phyloP scores from a whole-genome alignment of 2,113 vertebrate genomes.

The Rissa tridactyla region DNA sequence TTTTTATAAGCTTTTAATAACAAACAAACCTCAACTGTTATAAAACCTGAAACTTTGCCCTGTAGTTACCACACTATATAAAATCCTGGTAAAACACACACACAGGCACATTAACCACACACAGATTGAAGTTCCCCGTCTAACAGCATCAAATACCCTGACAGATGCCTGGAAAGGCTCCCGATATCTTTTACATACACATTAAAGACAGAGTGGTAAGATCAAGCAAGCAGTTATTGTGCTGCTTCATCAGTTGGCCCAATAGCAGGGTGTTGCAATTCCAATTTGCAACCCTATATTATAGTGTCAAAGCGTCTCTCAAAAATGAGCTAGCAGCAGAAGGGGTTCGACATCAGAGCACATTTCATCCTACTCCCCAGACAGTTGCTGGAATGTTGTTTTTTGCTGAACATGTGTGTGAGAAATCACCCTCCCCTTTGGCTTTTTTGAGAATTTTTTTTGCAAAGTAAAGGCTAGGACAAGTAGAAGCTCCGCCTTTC shows the following conservation, averaged over 20 bases:
- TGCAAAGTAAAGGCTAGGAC: neutral
- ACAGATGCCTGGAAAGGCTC: constrained; percentile 50
- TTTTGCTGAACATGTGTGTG: neutral
- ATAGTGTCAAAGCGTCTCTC: constrained; percentile 36
- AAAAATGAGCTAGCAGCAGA: constrained; percentile 23
- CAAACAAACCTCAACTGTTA: constrained; percentile 47
- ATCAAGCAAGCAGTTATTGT: constrained; percentile 39
- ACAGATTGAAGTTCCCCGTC: neutral
- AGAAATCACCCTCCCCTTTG: neutral
- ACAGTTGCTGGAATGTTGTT: neutral
- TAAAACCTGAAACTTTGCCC: constrained; percentile 34
- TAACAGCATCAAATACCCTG: constrained; percentile 17
- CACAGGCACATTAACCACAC: neutral
- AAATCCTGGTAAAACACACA: neutral
- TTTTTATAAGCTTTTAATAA: constrained; percentile 30
- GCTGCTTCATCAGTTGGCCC: constrained; percentile 45
- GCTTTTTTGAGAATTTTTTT: neutral
- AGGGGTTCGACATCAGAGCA: constrained; percentile 36
- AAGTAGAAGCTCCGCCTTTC: neutral
- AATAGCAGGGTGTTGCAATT: constrained; percentile 51
- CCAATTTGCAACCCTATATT: constrained; percentile 60
- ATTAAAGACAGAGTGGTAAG: constrained; percentile 31
- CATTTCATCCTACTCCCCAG: constrained; percentile 33
- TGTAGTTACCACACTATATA: neutral
- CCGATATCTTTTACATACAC: neutral